These are phyloP conservation scores for Loriculus beryllinus DNA, from an alignment of 2,797 vertebrate species.

Conservation along the genomic window DNA sequence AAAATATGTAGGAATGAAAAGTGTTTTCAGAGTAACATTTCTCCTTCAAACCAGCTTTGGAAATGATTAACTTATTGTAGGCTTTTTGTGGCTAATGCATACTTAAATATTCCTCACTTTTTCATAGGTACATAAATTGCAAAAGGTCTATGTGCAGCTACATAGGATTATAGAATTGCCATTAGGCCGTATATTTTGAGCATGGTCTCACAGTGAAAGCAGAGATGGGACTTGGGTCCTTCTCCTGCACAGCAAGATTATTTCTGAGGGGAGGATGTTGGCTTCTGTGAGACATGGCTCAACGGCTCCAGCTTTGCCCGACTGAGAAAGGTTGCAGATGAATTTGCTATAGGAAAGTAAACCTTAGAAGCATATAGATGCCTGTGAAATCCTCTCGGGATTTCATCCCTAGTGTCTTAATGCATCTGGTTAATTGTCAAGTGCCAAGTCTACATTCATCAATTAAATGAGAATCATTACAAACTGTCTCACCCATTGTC, in stretches of 20 bases:
- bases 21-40: neutral
- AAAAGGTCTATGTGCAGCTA: neutral
- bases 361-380: neutral
- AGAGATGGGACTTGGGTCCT: neutral
- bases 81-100: neutral
- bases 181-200: neutral
- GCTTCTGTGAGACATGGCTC: neutral
- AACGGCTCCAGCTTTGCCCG: neutral
- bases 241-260: neutral
- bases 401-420: constrained; percentile 22
- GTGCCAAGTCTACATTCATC: constrained; percentile 51
- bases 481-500: constrained; percentile 52
- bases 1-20: neutral
- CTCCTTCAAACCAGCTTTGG: neutral
- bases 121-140: neutral
- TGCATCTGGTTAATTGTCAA: constrained; percentile 44
- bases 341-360: constrained; percentile 9
- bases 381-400: neutral
- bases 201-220: neutral
- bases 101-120: neutral
- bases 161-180: neutral
- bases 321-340: neutral
- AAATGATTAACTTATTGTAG: neutral
- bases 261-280: neutral
- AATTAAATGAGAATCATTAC: constrained; percentile 61